A percentile compares a stretch with the other conserved stretches of the same genome.
Evolutionary conservation across 2,113 vertebrate genomes (phyloP).

Genomic region (Neomonachus schauinslandi): DNA sequence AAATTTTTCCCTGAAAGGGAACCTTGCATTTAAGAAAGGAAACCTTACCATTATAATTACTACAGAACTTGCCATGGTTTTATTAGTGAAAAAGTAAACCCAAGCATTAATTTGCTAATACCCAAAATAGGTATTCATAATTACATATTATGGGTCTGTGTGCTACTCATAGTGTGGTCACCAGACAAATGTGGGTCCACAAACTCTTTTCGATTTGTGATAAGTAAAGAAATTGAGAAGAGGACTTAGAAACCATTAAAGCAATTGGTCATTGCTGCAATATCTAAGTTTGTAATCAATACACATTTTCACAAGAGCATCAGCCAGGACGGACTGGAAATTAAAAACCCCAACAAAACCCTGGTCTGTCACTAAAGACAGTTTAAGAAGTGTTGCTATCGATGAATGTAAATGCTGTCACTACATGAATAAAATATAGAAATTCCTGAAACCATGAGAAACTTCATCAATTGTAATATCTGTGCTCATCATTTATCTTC

Average conservation of each 20-base stretch:
- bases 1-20: slow-evolving; percentile 5
- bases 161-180: background rate
- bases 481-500: slow-evolving; percentile 1
- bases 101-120: slow-evolving; percentile 11
- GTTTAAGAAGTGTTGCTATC: background rate
- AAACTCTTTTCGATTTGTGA: background rate
- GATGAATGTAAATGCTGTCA: background rate
- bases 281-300: background rate
- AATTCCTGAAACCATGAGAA: background rate
- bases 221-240: background rate
- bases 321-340: background rate
- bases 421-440: background rate
- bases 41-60: slow-evolving; percentile 19
- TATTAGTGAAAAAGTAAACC: slow-evolving; percentile 37
- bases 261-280: background rate
- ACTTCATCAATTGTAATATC: background rate
- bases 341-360: background rate
- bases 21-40: background rate
- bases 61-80: background rate
- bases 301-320: background rate
- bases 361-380: background rate
- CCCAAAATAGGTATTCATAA: background rate
- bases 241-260: background rate
- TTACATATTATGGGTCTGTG: background rate
- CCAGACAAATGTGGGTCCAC: background rate